Percentiles rank a stretch among this genome's conserved stretches.
Conservation (phyloP, 1,140 invertebrate genomes). For the Drosophila burlai region DNA sequence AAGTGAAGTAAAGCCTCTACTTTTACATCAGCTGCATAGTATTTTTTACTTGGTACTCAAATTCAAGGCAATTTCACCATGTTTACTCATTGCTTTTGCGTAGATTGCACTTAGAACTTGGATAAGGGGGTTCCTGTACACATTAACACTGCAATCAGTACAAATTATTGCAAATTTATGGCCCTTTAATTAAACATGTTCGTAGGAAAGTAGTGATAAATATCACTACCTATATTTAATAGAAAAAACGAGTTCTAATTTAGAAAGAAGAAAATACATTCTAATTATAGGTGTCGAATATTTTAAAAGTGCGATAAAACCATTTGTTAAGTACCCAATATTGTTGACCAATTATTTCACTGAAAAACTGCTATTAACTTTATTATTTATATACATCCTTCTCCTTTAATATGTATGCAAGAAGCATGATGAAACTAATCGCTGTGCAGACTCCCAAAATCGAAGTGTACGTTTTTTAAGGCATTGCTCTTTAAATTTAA, state of each 20-base stretch:
- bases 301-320: background rate
- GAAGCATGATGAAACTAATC: too few species aligned
- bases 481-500: too few species aligned
- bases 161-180: background rate
- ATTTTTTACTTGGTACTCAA: background rate
- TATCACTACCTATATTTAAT: background rate
- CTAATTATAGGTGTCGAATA: too few species aligned
- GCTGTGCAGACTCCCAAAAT: background rate
- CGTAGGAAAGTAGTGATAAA: background rate
- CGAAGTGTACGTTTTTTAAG: background rate
- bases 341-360: background rate
- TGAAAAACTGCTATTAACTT: background rate
- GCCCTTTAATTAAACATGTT: background rate
- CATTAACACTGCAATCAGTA: background rate
- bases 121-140: background rate
- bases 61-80: conserved; percentile 1
- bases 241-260: background rate
- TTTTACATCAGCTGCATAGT: background rate
- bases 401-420: too few species aligned
- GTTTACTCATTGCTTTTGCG: conserved; percentile 5
- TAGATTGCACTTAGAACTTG: background rate
- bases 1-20: background rate
- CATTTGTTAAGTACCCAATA: background rate
- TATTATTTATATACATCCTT: background rate
- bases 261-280: background rate